Conservation (phyloP, 2,113 vertebrate species). For the Meleagris gallopavo region DNA sequence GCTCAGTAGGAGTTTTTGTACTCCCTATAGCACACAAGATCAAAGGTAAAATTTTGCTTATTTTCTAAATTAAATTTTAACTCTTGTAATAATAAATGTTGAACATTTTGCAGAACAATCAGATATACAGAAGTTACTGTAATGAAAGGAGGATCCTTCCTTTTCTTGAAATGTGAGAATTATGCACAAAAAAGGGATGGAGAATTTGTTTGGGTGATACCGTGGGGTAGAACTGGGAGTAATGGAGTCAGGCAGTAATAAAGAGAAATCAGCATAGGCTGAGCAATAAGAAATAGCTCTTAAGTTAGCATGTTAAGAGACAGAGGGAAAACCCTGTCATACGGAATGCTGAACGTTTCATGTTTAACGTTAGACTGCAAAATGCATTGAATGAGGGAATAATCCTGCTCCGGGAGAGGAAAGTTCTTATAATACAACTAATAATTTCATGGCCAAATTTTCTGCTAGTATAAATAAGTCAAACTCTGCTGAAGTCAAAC, state of each 20-base stretch:
- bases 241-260: background rate
- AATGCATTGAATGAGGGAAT: slow-evolving; percentile 36
- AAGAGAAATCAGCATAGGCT: background rate
- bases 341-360: slow-evolving; percentile 24
- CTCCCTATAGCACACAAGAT: background rate
- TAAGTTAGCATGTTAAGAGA: background rate
- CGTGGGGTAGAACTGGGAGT: background rate
- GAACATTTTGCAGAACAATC: slow-evolving; percentile 6
- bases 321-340: background rate
- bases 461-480: slow-evolving; percentile 36
- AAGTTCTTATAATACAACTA: slow-evolving; percentile 15
- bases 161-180: background rate
- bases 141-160: background rate
- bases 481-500: background rate
- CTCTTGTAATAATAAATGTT: background rate
- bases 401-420: slow-evolving; percentile 37
- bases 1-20: background rate
- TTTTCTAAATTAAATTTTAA: slow-evolving; percentile 13
- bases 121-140: background rate
- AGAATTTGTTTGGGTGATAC: background rate
- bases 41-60: background rate
- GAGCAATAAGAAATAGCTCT: slow-evolving; percentile 1
- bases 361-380: background rate
- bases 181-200: background rate
- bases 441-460: slow-evolving; percentile 32